Evolutionary conservation across 2,113 vertebrate genomes (phyloP), one percentile per base, ranked within the genome.

Genomic region (Leptocoma aspasia): DNA sequence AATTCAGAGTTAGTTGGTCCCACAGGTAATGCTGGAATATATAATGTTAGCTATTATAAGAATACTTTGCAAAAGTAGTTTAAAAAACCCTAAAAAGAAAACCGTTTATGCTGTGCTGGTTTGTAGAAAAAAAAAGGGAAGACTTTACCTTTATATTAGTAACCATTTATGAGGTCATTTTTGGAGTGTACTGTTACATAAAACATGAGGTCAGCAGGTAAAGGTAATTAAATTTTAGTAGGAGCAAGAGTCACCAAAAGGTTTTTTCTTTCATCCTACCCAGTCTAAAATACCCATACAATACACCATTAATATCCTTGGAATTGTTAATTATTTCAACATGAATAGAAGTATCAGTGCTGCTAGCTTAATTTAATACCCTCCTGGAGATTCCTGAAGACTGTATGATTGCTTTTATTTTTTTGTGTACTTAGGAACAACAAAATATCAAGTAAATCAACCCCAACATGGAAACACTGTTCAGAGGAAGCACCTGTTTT

Each of bases 181-280:
- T 97, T 95, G 78, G 94, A 98, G 97, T 97, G 96, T 97, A 97
- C 92, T 96, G 73, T 97, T 98, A 97, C 96, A 98, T 97, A 98
- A 98, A 98, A 98, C 95, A 98, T 96, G 95, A 98, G 96, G 97
- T 98, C 97, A 98, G 95, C 96, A 98, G 97, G 95, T 92, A 97
- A 97, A 96, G 92, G 96, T 98, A 97, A 98, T 98, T 98, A 98
- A 97, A 98, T 98, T 98, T 98, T 97, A 98, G 96, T 96, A 96
- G 96, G 97, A 98, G 97, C 97, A 98, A 97, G 97, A 98, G 97
- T 98, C 98, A 98, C 96, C 96, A 94, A 96, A 97, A 98, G 94
- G 96, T 96, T 98, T 97, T 97, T 97, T 88, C 97, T 97, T 98
- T 98, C 94, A 97, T 97, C 96, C 86, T 97, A 94, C n/a, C 50